Conservation (phyloP, 2,797 vertebrate genomes). For the Myripristis jacobus region DNA sequence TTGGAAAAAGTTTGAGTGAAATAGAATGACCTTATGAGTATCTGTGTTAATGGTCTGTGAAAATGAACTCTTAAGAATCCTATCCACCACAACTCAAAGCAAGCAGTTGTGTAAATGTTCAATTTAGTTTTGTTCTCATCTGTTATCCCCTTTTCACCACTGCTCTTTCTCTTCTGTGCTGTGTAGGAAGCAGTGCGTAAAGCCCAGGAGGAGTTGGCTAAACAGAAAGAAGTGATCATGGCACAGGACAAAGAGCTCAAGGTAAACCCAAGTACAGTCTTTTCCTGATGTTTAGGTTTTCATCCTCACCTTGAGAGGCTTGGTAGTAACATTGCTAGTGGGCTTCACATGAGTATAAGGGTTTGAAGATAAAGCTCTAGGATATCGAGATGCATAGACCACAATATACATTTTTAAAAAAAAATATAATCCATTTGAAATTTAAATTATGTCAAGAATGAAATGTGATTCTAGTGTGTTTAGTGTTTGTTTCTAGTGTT, state of each 20-base stretch:
- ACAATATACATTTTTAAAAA: too few species aligned
- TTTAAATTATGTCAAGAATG: too few species aligned
- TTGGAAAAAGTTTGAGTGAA: neutral
- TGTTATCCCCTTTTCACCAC: neutral
- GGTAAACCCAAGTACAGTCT: constrained; percentile 59
- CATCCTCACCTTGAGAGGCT: neutral
- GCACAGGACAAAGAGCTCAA: constrained; percentile 89
- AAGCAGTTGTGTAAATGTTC: too few species aligned
- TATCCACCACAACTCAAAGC: too few species aligned
- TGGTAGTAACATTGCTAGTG: neutral
- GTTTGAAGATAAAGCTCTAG: neutral
- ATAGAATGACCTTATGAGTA: neutral
- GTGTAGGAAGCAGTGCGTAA: constrained; percentile 87
- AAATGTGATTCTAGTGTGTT: neutral
- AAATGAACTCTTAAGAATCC: too few species aligned
- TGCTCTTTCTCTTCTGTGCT: neutral
- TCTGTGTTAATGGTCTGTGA: neutral
- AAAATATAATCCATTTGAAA: too few species aligned
- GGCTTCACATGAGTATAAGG: neutral
- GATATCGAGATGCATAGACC: too few species aligned
- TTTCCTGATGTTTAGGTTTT: neutral
- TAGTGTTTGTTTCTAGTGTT: neutral
- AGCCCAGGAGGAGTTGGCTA: constrained; percentile 88
- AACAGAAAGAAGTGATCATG: constrained; percentile 89
- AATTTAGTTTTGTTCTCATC: too few species aligned